phyloP scores from a whole-genome alignment of 2,888 invertebrate species.

The Mythimna pallens region DNA sequence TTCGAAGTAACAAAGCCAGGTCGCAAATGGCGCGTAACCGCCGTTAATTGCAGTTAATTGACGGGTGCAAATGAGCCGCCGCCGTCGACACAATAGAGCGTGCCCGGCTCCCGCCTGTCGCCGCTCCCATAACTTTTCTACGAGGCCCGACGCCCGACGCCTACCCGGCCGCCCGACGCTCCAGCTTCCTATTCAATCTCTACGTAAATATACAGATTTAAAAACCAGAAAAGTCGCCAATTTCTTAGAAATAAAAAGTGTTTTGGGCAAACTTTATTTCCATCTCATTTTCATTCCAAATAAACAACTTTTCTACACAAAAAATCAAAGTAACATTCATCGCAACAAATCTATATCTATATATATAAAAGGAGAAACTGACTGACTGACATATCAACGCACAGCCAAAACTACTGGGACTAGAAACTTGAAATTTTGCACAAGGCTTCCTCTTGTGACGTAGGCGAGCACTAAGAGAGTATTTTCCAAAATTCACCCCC shows the following conservation, averaged over 20 bases:
- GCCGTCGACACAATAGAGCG: slow-evolving; percentile 57
- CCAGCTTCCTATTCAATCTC: slow-evolving; percentile 38
- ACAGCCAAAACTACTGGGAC: no score
- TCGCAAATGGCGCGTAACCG: slow-evolving; percentile 67
- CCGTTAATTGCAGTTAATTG: slow-evolving; percentile 73
- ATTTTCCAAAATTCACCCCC: no score
- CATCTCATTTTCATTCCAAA: slow-evolving; percentile 4
- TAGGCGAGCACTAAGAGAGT: no score
- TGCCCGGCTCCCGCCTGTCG: slow-evolving; percentile 39
- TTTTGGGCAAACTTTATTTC: not conserved
- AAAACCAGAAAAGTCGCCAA: slow-evolving; percentile 12
- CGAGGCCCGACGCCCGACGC: slow-evolving; percentile 39
- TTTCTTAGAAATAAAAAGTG: not conserved
- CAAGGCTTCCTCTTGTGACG: no score
- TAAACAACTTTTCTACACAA: slow-evolving; percentile 6
- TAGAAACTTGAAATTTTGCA: no score
- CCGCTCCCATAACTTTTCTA: slow-evolving; percentile 57
- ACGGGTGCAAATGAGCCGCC: slow-evolving; percentile 71
- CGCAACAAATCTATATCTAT: not conserved
- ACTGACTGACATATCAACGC: no score
- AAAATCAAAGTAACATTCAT: slow-evolving; percentile 7
- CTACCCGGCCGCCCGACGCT: slow-evolving; percentile 2
- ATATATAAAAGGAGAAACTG: no score
- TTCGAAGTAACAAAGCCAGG: slow-evolving; percentile 55
- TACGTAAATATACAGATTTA: slow-evolving; percentile 17